phyloP scores from a whole-genome alignment of 2,888 invertebrate species.

The Hypsopygia costalis region DNA sequence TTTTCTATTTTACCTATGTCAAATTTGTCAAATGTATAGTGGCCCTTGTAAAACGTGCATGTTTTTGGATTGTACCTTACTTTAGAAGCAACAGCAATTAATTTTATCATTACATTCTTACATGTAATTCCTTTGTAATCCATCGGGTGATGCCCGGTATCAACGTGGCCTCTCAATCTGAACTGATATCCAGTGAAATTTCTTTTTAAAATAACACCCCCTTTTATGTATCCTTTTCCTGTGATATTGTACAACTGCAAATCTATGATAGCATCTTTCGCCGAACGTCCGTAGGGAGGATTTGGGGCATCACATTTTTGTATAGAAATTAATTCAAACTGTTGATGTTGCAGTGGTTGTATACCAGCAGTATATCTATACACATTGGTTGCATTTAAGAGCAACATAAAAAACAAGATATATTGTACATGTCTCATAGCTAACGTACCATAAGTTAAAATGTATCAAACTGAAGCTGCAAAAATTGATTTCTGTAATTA shows the following conservation, averaged over 20 bases:
- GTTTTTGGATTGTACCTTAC: slow-evolving; percentile 3
- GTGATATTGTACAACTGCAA: not conserved
- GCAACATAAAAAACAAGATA: not conserved
- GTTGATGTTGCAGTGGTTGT: too few relatives aligned
- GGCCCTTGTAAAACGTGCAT: slow-evolving; percentile 1
- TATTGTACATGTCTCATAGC: too few relatives aligned
- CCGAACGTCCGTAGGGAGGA: not conserved
- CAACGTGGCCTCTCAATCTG: not conserved
- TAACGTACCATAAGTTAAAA: not conserved
- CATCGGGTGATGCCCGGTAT: not conserved
- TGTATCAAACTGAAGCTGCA: too few relatives aligned
- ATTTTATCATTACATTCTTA: not conserved
- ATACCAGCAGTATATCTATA: too few relatives aligned
- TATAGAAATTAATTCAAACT: too few relatives aligned
- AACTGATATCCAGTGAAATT: not conserved
- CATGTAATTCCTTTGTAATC: slow-evolving; percentile 2
- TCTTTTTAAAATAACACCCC: not conserved
- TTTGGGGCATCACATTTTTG: not conserved
- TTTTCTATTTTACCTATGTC: slow-evolving; percentile 2
- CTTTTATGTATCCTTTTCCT: slow-evolving; percentile 3
- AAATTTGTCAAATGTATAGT: not conserved
- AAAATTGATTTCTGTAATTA: too few relatives aligned
- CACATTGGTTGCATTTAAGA: not conserved
- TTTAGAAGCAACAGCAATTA: not conserved
- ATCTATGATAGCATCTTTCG: not conserved